A percentile compares a stretch with the other conserved stretches of the same genome.
phyloP scores from a whole-genome alignment of 2,888 invertebrate species.

The Salticus scenicus region DNA sequence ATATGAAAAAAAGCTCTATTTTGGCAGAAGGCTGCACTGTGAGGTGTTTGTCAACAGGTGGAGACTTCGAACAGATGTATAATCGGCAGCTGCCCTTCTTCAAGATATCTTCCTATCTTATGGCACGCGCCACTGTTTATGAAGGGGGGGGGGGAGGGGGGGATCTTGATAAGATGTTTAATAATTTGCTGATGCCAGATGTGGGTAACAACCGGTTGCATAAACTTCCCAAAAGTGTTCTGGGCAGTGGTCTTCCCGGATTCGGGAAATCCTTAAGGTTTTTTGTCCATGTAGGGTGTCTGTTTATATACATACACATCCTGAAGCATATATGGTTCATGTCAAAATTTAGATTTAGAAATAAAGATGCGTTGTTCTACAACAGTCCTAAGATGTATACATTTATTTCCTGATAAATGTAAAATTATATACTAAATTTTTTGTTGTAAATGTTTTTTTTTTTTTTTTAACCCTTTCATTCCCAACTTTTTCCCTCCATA shows the following conservation, averaged over 20 bases:
- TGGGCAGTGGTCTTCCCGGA: slow-evolving; percentile 1
- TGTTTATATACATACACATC: neutral
- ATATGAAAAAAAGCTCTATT: neutral
- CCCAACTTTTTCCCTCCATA: too few relatives aligned
- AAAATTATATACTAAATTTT: too few relatives aligned
- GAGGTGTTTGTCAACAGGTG: slow-evolving; percentile 68
- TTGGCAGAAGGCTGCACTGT: slow-evolving; percentile 53
- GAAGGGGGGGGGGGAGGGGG: neutral
- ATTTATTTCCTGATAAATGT: too few relatives aligned
- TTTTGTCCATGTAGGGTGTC: neutral
- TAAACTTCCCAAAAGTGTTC: neutral
- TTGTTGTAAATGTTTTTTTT: too few relatives aligned
- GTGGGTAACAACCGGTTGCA: neutral
- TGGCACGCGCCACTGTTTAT: slow-evolving; percentile 14
- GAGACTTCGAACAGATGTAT: slow-evolving; percentile 57
- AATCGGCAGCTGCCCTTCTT: slow-evolving; percentile 46
- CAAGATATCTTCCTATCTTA: neutral
- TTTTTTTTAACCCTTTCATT: too few relatives aligned
- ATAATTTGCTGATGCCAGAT: slow-evolving; percentile 8
- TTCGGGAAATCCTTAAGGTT: neutral
- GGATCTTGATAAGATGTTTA: slow-evolving; percentile 7
- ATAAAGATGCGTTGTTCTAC: too few relatives aligned
- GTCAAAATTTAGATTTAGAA: too few relatives aligned
- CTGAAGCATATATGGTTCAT: neutral
- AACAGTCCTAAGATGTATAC: too few relatives aligned